Base-by-base conservation (phyloP, 2,797 vertebrate species). In the Pseudopleuronectes americanus region DNA sequence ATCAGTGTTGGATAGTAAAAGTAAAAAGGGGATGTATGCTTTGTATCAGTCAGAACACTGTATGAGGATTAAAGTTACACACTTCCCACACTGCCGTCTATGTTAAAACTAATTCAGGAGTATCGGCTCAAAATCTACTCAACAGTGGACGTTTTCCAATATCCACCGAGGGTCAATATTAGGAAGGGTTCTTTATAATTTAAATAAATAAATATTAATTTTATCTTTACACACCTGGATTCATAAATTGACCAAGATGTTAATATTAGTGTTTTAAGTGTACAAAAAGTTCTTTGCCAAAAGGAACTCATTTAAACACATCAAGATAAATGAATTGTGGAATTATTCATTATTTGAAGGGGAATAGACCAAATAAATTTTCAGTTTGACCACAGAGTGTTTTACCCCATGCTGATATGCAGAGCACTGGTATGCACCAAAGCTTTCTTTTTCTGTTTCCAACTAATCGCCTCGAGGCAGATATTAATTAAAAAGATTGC, bases 401-500 rank as follows among this genome's bases (percentile, higher is more conserved):
- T 83, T 79, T 76, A 76, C 41, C 71, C 72, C 65, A 72, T 68
- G 47, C 83, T 81, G 53, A 87, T 86, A 84, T 81, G 64, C 60
- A 74, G 71, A 58, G 57, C 66, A 90, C 89, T 87, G 75, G 65
- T 88, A 89, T 89, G 82, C 78, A 70, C 52, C 56, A 38, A 23
- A 43, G 66, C 28, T 51, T 79, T 79, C 8, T 80, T 55, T 84
- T 68, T 68, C 75, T 92, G 71, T 90, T 84, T 90, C 86, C 76
- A 74, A 88, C 84, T 67, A 88, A 75, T 87, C 23, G 84, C 93
- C 91, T 86, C 64, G n/a, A 84, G 93, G 87, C 89, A 87, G 85
- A 91, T 90, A 86, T 89, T 93, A 93, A 93, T 94, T 93, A 93
- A 91, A 90, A 89, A 84, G 79, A 86, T 86, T 79, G 85, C 77